phyloP scores from a whole-genome alignment of 2,113 vertebrate genomes.

The Vulpes lagopus region DNA sequence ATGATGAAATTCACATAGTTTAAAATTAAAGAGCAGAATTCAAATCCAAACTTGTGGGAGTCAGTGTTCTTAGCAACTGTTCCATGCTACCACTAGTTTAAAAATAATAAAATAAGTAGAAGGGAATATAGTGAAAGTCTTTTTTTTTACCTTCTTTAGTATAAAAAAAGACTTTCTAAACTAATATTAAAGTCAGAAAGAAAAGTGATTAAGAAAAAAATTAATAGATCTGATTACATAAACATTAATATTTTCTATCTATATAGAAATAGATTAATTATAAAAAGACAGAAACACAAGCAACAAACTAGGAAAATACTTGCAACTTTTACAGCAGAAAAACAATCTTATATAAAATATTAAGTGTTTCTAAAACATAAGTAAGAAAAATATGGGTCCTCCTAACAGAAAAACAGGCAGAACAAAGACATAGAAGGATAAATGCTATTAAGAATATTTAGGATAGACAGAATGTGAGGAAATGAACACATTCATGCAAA shows the following conservation, averaged over 20 bases:
- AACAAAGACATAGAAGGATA: background rate
- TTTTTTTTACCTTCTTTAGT: background rate
- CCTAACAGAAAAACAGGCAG: background rate
- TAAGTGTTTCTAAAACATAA: constrained; percentile 8
- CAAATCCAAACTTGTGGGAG: background rate
- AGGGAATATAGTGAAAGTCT: background rate
- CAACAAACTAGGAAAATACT: background rate
- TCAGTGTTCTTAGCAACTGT: background rate
- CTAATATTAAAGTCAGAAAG: background rate
- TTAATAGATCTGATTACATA: background rate
- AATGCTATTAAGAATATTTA: background rate
- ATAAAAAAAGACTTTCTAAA: background rate
- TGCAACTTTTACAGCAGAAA: background rate
- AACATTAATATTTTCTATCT: background rate
- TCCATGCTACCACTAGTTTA: background rate
- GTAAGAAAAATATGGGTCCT: background rate
- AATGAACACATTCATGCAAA: background rate
- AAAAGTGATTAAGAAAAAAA: background rate
- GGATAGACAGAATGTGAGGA: background rate
- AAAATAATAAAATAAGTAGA: background rate
- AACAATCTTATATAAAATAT: background rate
- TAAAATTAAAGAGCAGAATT: background rate
- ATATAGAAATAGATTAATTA: background rate
- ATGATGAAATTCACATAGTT: background rate
- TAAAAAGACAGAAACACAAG: background rate